Base-by-base conservation (phyloP, 1,140 invertebrate genomes). In the Stegodyphus dumicola region DNA sequence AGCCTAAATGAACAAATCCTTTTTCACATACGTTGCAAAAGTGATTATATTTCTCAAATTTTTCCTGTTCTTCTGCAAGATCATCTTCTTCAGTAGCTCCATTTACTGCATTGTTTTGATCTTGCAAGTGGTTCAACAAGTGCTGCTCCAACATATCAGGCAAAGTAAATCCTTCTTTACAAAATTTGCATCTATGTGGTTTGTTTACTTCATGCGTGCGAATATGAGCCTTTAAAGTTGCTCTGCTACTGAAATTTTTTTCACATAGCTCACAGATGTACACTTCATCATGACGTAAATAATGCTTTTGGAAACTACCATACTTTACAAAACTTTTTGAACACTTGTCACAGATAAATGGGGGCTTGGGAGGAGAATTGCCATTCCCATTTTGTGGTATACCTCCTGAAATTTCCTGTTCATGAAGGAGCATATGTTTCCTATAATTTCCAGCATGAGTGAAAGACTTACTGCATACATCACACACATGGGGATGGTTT, bases 401-500 rank as follows among this genome's bases (percentile, higher is more conserved):
- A 60, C 56, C 56, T 60, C 5, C 56, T 11, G 9, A 7, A n/a
- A 5, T 67, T 67, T 67, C 70, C 52, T 74, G 9, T 17, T 79
- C 51, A 75, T 85, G 81, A 6, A 87, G 10, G 13, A 75, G 49
- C 52, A 56, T 74, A 64, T 86, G 85, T 18, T 80, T 86, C 51
- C 18, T 75, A 6, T 69, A 65, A 54, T 86, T 86, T 5, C 85
- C 85, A 54, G 85, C 85, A 75, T 90, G 89, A 52, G 88, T 89
- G 64, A 90, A 90, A 5, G 88, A 87, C 52, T 87, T 88, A 2
- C 88, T 88, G 79, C 89, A 90, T 13, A 88, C 87, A 79, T 89
- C 88, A 85, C 89, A 90, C 89, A 91, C 91, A 89, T 92, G 92
- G 64, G 92, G 92, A 87, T 92, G 92, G 87, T 92, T 91, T 85